Percentiles rank a stretch among this genome's conserved stretches.
phyloP scores from a whole-genome alignment of 2,113 vertebrate genomes.

The Ranitomeya imitator region DNA sequence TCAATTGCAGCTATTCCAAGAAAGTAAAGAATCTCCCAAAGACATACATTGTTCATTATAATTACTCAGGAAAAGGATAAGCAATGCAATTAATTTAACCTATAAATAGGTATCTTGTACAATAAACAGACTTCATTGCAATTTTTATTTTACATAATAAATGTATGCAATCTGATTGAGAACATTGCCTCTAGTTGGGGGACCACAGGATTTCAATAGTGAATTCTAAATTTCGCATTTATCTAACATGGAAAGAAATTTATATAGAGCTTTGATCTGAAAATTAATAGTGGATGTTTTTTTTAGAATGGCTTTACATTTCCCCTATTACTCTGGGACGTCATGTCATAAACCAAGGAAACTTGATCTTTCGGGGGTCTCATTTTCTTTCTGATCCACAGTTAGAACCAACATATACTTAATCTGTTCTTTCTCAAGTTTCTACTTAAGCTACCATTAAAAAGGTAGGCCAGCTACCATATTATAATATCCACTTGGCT shows the following conservation, averaged over 20 bases:
- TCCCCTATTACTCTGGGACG: neutral
- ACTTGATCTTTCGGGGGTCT: conserved; percentile 26
- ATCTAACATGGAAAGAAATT: neutral
- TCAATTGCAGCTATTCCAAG: conserved; percentile 5
- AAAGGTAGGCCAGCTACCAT: conserved; percentile 32
- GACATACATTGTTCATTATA: conserved; percentile 27
- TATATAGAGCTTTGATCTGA: neutral
- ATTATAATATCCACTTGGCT: conserved; percentile 44
- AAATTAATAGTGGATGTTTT: neutral
- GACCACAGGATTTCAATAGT: neutral
- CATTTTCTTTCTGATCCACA: conserved; percentile 22
- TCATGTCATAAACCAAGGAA: conserved; percentile 3
- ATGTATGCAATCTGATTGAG: neutral
- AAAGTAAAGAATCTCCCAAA: neutral
- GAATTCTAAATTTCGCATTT: neutral
- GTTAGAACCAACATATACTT: conserved; percentile 25
- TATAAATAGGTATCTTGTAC: conserved; percentile 3
- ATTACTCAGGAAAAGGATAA: conserved; percentile 27
- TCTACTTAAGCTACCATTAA: conserved; percentile 38
- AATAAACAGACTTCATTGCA: neutral
- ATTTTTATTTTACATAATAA: conserved; percentile 9
- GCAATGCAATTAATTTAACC: conserved; percentile 38
- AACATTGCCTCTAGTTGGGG: neutral
- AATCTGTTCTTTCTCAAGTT: conserved; percentile 39
- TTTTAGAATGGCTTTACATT: neutral